Percentiles rank a stretch among this genome's conserved stretches.
phyloP scores from a whole-genome alignment of 2,797 vertebrate species.

The Myripristis murdjan region DNA sequence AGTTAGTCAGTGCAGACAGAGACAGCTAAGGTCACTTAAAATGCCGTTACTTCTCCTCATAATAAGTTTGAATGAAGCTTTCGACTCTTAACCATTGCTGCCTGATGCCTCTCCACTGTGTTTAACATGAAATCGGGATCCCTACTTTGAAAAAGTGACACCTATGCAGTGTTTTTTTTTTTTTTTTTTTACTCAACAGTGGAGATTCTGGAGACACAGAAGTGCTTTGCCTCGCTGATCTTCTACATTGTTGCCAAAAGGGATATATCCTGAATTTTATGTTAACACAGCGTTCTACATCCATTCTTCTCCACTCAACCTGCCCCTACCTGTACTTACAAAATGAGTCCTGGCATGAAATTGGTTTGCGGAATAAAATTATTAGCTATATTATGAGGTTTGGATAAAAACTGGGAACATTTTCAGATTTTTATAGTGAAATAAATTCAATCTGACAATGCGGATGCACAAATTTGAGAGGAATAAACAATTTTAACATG shows the following conservation, averaged over 20 bases:
- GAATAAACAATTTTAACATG: too few species aligned
- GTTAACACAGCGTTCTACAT: too few species aligned
- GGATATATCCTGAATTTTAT: too few species aligned
- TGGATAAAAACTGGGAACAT: background rate
- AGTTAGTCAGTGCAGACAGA: background rate
- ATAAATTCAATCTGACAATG: too few species aligned
- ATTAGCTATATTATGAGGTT: background rate
- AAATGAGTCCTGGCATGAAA: background rate
- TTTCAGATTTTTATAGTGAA: background rate
- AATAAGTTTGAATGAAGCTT: slow-evolving; percentile 18
- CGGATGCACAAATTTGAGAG: too few species aligned
- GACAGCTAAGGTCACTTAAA: slow-evolving; percentile 8
- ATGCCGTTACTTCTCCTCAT: slow-evolving; percentile 14
- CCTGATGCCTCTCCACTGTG: background rate
- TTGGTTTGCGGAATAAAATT: background rate
- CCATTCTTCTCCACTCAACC: background rate
- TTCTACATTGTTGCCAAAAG: background rate
- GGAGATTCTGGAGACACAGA: background rate
- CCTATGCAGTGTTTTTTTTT: background rate
- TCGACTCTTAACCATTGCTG: background rate
- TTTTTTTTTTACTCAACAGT: background rate
- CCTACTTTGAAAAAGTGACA: background rate
- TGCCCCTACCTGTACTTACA: background rate
- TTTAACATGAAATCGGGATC: background rate
- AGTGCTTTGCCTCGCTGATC: slow-evolving; percentile 1